Evolutionary conservation across 2,888 invertebrate species (phyloP), one percentile per base, ranked within the genome.

Genomic region (Cephus pygmeus): DNA sequence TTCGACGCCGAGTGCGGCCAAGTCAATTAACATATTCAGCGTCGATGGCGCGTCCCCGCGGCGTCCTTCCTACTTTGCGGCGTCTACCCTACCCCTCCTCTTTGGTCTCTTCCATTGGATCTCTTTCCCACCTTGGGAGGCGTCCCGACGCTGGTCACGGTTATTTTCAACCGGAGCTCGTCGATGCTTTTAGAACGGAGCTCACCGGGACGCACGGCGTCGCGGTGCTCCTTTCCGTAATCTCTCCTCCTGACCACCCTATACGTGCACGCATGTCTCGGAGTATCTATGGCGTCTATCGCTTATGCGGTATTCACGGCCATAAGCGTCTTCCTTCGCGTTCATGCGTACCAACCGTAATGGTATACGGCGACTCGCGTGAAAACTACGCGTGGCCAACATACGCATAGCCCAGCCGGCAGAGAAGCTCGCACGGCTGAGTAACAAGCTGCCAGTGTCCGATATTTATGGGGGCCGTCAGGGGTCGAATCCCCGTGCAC

Each of bases 391-490:
- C 56, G 56, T 56, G 56, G 56, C 56, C 2, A 56, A 56, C 56
- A 23, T 2, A 56, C 56, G 23, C 23, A 23, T 56, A 23, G 9
- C 9, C 23, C 56, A 56, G 23, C 9, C 56, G 23, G 34, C 56
- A 23, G 56, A 23, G 87, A 88, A 88, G 88, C 87, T 87, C 81
- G 87, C 84, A 85, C 85, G 85, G 86, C 84, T 84, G 88, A 87
- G 89, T 91, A 90, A 91, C 91, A 89, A 91, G 90, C 91, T 90
- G 91, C 88, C 91, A 90, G 86, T 84, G 85, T 84, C 82, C 86
- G 86, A 90, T 90, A 90, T 91, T 91, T 91, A 90, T 90, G 88
- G 87, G 88, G 88, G 88, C 86, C 89, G 85, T 81, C 85, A 85
- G 85, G 88, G 90, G 90, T 91, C 91, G 88, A 87, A 85, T 78